Evolutionary conservation across 2,888 invertebrate genomes (phyloP).

Genomic region (Ormia ochracea): DNA sequence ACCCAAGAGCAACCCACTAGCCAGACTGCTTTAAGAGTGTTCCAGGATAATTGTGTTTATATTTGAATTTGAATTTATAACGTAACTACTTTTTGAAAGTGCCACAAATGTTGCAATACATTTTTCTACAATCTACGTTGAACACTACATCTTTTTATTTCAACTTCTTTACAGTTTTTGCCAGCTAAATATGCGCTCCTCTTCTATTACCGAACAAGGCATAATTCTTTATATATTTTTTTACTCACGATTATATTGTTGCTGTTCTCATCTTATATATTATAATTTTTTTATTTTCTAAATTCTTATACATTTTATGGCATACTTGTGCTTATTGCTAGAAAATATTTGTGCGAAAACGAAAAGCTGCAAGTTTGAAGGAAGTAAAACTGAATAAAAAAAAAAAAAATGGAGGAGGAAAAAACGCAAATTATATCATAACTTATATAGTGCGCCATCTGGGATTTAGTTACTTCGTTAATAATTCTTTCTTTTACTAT

Average conservation of each 20-base stretch:
- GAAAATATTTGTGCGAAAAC: slow-evolving; percentile 47
- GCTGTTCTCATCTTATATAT: slow-evolving; percentile 24
- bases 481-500: slow-evolving; percentile 59
- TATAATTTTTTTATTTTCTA: slow-evolving; percentile 57
- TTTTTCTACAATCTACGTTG: slow-evolving; percentile 22
- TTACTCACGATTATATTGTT: background rate
- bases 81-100: slow-evolving; percentile 61
- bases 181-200: background rate
- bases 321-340: slow-evolving; percentile 57
- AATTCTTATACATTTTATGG: slow-evolving; percentile 61
- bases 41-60: slow-evolving; percentile 21
- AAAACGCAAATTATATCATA: slow-evolving; percentile 64
- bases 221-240: slow-evolving; percentile 32
- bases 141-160: slow-evolving; percentile 31
- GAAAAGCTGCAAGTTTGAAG: slow-evolving; percentile 41
- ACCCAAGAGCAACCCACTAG: background rate
- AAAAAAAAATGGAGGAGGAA: slow-evolving; percentile 45
- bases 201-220: slow-evolving; percentile 20
- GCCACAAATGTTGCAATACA: slow-evolving; percentile 59
- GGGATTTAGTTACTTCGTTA: slow-evolving; percentile 73
- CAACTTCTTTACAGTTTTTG: slow-evolving; percentile 20
- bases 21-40: background rate
- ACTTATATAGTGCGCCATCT: slow-evolving; percentile 74
- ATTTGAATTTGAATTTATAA: slow-evolving; percentile 48
- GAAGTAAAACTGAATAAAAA: slow-evolving; percentile 31